Evolutionary conservation across 2,113 vertebrate genomes (phyloP).

Genomic region (Delphinus delphis): DNA sequence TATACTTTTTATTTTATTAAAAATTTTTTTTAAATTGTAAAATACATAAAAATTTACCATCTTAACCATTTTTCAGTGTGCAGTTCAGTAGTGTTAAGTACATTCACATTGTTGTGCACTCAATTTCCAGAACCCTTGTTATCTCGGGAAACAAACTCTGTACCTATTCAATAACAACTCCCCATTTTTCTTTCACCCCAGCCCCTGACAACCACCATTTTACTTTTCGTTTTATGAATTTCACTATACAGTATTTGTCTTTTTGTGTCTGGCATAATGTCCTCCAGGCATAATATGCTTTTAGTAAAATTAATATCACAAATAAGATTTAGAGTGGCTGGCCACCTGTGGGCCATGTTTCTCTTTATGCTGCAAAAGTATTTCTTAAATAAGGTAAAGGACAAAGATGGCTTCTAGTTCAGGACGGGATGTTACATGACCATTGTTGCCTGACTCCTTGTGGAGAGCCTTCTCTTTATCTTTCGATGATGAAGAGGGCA

Average conservation of each 20-base stretch:
- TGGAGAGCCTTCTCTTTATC: background rate
- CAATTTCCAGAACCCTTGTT: background rate
- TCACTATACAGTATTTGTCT: background rate
- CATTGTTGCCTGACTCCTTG: background rate
- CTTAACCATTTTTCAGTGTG: background rate
- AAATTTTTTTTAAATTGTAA: background rate
- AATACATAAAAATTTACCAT: background rate
- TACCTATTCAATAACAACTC: background rate
- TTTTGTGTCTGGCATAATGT: background rate
- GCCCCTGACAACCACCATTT: background rate
- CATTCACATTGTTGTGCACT: background rate
- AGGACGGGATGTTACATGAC: background rate
- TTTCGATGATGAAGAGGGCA: background rate
- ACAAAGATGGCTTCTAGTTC: background rate
- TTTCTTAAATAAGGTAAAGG: background rate
- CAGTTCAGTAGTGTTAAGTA: background rate
- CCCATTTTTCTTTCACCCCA: accelerated
- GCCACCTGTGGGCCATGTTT: background rate
- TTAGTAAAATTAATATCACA: background rate
- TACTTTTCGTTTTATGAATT: background rate
- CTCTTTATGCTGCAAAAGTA: background rate
- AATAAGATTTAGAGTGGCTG: background rate
- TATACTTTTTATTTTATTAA: background rate
- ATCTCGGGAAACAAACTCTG: background rate
- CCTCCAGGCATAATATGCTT: background rate